Evolutionary conservation across 2,113 vertebrate species (phyloP).

Genomic region (Prolemur simus): DNA sequence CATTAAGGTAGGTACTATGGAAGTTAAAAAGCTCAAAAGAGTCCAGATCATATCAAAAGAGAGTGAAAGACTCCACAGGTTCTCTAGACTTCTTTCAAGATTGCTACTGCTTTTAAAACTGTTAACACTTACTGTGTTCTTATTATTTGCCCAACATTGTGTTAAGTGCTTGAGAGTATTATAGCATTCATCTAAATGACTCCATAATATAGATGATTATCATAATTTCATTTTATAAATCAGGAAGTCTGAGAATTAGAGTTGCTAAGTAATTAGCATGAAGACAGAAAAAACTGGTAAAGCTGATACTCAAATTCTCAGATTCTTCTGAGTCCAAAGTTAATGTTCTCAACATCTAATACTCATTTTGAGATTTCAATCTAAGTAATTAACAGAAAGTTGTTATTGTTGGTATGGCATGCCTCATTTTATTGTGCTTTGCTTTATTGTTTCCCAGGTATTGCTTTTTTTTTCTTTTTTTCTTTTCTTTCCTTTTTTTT

Average conservation of each 20-base stretch:
- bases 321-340: background rate
- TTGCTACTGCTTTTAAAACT: background rate
- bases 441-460: background rate
- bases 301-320: background rate
- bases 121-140: background rate
- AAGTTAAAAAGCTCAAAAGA: background rate
- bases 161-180: background rate
- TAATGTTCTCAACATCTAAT: background rate
- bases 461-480: background rate
- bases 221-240: background rate
- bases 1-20: background rate
- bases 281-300: background rate
- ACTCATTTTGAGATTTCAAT: background rate
- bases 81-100: background rate
- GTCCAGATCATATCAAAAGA: background rate
- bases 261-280: background rate
- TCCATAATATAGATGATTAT: background rate
- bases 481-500: background rate
- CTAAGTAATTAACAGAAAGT: background rate
- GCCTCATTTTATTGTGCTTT: background rate
- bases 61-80: background rate
- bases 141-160: background rate
- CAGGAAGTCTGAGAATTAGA: background rate
- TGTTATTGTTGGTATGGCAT: background rate
- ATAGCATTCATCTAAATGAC: background rate